Base-by-base conservation (phyloP, 2,113 vertebrate species). In the Meleagris gallopavo region DNA sequence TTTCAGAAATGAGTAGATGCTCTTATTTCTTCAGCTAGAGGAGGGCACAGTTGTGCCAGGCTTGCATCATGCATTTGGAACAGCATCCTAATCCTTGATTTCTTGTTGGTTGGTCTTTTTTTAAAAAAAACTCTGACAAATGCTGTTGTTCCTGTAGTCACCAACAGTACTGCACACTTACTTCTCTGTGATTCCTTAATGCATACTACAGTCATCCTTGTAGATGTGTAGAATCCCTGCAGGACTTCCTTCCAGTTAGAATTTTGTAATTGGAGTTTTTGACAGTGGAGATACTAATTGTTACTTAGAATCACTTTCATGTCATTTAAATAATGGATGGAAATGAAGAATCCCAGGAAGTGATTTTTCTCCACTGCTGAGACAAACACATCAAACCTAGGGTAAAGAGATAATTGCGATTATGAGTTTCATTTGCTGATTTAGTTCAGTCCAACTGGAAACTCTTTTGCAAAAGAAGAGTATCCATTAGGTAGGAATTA, bases 221-320 rank as follows among this genome's bases (percentile, higher is more conserved):
- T 6, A 65, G 64, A 76, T 52, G 5, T 25, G 30, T 55, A 74
- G 65, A 67, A 86, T 78, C 41, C 41, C 46, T 86, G 34, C 57
- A 72, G 55, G 14, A 29, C 54, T 61, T 84, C 0, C 58, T 61
- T 84, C 0, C 0, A 2, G 60, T n/a, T 58, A 32, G 55, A 58
- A 32, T 27, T 71, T 58, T 30, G 50, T 93, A 58, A 55, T 19
- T 32, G 36, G 65, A 64, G 20, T 17, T 64, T 89, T 62, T 74
- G 78, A 74, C 32, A 57, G 19, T 38, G 60, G 55, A 73, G 71
- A 38, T 34, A 20, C 32, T 74, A 62, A 45, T 32, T 1, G 1
- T 77, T 89, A 41, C 64, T 91, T 80, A 50, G 64, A 86, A 77
- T 57, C 22, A 38, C 41, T 95, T 94, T 60, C 83, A 87, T 79